A percentile compares a stretch with the other conserved stretches of the same genome.
These are phyloP conservation scores for Lepidurus couesii DNA, from an alignment of 1,140 invertebrate species.

Conservation along the genomic window DNA sequence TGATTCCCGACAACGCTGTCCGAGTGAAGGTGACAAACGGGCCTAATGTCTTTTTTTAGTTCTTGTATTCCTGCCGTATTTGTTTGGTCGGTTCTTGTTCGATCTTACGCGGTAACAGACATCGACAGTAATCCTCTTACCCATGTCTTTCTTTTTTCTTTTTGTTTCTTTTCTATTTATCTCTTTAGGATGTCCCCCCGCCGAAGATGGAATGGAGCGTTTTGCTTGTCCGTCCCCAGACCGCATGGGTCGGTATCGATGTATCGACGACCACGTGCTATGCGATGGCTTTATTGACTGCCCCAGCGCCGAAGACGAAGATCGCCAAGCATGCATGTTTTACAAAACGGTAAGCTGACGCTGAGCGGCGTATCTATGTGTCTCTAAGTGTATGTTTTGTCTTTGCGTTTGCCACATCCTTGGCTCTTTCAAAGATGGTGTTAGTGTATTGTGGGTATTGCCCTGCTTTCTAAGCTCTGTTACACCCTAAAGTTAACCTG, in stretches of 20 bases:
- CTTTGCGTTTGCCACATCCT: too few relatives aligned
- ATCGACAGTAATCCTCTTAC: background rate
- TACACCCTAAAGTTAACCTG: too few relatives aligned
- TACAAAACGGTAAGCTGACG: slow-evolving; percentile 78
- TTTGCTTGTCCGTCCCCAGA: slow-evolving; percentile 90
- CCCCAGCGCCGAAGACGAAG: slow-evolving; percentile 85
- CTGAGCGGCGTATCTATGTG: background rate
- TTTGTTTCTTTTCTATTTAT: slow-evolving; percentile 37
- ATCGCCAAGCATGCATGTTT: slow-evolving; percentile 90
- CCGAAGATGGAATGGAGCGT: slow-evolving; percentile 85
- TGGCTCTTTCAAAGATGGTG: too few relatives aligned
- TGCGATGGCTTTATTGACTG: slow-evolving; percentile 93
- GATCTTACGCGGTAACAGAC: background rate
- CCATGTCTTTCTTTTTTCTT: slow-evolving; percentile 25
- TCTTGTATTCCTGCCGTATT: too few relatives aligned
- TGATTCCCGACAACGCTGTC: too few relatives aligned
- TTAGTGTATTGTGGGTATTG: too few relatives aligned
- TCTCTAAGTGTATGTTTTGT: background rate
- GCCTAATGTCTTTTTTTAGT: too few relatives aligned
- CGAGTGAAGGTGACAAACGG: too few relatives aligned
- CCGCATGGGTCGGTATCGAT: slow-evolving; percentile 80
- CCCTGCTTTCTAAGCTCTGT: too few relatives aligned
- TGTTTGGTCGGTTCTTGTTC: too few relatives aligned
- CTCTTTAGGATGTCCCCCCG: slow-evolving; percentile 80
- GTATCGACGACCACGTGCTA: slow-evolving; percentile 91